Percentiles rank a stretch among this genome's conserved stretches.
Conservation (phyloP, 1,140 invertebrate species). For the Doryteuthis pealeii region DNA sequence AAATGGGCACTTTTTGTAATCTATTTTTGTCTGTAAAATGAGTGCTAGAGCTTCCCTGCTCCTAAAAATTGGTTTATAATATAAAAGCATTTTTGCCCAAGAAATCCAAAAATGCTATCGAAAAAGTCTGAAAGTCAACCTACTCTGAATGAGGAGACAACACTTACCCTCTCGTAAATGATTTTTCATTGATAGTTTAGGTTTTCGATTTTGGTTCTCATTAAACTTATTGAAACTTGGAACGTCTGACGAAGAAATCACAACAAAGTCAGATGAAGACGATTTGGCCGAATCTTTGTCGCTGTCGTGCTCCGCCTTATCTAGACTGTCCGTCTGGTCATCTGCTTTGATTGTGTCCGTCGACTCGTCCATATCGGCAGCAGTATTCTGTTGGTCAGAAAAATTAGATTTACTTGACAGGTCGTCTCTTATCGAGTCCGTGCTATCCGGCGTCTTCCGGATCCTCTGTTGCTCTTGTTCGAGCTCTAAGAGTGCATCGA, state of each 20-base stretch:
- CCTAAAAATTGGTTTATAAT: no score
- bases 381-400: not conserved
- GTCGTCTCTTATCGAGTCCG: constrained; percentile 18
- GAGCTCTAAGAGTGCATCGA: constrained; percentile 37
- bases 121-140: no score
- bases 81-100: no score
- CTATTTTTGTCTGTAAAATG: no score
- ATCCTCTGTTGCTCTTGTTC: not conserved
- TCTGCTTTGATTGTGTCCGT: not conserved
- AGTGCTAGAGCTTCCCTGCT: no score
- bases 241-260: constrained; percentile 57
- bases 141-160: no score
- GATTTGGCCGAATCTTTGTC: constrained; percentile 24
- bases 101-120: no score
- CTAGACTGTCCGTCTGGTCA: not conserved
- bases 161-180: constrained; percentile 47
- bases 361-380: not conserved
- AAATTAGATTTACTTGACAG: constrained; percentile 17
- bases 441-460: constrained; percentile 23
- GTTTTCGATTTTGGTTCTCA: constrained; percentile 43
- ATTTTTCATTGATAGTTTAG: constrained; percentile 44
- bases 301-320: not conserved
- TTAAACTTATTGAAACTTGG: constrained; percentile 41
- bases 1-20: no score
- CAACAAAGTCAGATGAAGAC: constrained; percentile 78